These are phyloP conservation scores for Leptopilina myrica DNA, from an alignment of 2,888 invertebrate genomes.

Conservation along the genomic window DNA sequence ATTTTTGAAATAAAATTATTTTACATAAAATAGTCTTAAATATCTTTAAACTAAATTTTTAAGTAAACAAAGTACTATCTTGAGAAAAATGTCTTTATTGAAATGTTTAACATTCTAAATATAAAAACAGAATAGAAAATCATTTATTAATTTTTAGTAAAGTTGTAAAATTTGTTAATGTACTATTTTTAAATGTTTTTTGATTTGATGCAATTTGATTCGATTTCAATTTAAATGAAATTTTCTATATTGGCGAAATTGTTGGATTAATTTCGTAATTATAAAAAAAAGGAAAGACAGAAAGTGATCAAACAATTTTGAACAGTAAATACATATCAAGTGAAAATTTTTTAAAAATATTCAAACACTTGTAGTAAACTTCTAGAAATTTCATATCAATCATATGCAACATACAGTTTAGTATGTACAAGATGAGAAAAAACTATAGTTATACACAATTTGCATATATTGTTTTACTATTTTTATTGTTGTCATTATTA, in stretches of 20 bases:
- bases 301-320: not conserved
- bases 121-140: no score
- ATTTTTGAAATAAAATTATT: no score
- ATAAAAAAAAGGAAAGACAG: not conserved
- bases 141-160: no score
- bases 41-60: no score
- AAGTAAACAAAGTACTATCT: no score
- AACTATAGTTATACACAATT: constrained; percentile 38
- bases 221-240: not conserved
- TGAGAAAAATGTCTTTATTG: no score
- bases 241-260: not conserved
- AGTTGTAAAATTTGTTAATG: no score
- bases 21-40: no score
- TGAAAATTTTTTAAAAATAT: constrained; percentile 44
- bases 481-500: constrained; percentile 27
- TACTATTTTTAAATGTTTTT: no score
- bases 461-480: constrained; percentile 39
- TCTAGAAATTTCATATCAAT: constrained; percentile 72
- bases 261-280: no score
- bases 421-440: constrained; percentile 62
- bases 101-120: no score
- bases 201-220: no score
- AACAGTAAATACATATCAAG: not conserved
- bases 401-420: constrained; percentile 66
- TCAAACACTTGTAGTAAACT: constrained; percentile 45